Evolutionary conservation across 64 coral and sea anemone genomes (phyloP).

Genomic region (Porites lutea): DNA sequence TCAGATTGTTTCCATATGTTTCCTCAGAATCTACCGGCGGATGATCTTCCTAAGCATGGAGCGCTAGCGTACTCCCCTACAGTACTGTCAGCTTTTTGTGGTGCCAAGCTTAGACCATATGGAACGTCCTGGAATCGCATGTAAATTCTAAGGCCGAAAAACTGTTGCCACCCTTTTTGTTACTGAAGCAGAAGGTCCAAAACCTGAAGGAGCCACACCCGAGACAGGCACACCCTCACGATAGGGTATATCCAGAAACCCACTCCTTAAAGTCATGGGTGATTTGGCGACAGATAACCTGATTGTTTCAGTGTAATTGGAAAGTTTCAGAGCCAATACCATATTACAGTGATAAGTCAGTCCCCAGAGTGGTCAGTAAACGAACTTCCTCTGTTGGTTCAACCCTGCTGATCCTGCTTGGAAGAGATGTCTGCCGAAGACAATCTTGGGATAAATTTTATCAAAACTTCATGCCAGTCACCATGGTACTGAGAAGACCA

Average conservation of each 20-base stretch:
- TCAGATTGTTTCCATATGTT: too few relatives aligned
- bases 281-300: background rate
- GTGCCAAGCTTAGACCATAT: too few relatives aligned
- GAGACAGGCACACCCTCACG: too few relatives aligned
- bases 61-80: too few relatives aligned
- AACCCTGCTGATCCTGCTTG: slow-evolving; percentile 50
- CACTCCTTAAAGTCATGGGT: background rate
- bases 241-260: too few relatives aligned
- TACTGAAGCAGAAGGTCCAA: slow-evolving; percentile 45
- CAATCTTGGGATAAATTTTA: background rate
- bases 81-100: too few relatives aligned
- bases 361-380: slow-evolving; percentile 37
- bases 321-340: background rate
- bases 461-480: too few relatives aligned
- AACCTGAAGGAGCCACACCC: background rate
- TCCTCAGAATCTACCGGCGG: too few relatives aligned
- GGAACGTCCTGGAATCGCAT: slow-evolving; percentile 34
- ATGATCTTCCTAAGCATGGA: too few relatives aligned
- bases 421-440: slow-evolving; percentile 69
- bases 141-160: slow-evolving; percentile 17
- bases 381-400: slow-evolving; percentile 15
- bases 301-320: slow-evolving; percentile 9
- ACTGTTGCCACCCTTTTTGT: slow-evolving; percentile 48
- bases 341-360: slow-evolving; percentile 19
- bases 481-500: too few relatives aligned